Evolutionary conservation across 2,888 invertebrate genomes (phyloP), one percentile per base, ranked within the genome.

Genomic region (Macaria liturata): DNA sequence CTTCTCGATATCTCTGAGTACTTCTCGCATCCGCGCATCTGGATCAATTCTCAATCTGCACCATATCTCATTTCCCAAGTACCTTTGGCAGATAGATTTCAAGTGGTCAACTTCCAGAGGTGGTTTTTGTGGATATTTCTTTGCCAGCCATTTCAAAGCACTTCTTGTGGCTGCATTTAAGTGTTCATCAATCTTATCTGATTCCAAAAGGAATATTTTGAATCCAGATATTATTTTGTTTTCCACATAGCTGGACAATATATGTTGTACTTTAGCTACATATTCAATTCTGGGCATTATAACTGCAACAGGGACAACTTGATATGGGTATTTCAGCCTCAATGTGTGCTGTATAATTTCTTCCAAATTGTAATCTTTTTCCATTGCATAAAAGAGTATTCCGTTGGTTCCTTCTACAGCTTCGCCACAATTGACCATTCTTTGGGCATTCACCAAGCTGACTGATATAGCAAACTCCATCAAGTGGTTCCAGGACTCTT

Each of bases 31-130:
- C 47, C 90, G 79, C 20, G 77, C 74, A 62, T 88, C 81, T 47
- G 75, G 76, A 59, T 86, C 81, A 46, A 76, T 70, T 70, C 82
- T 84, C 43, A 95, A 83, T 65, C 91, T 89, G 57, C 89, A 91
- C 93, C 94, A 95, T 64, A 95, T 87, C 80, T 94, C 94, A 57
- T 93, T 92, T 4, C 94, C 94, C 8, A 95, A 80, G 66, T 93
- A 91, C 52, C 89, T 83, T 56, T 92, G 82, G 55, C 95, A 82
- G 67, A 94, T 93, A 3, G 91, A 89, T 60, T 91, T 85, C 7
- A 94, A 73, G 44, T 86, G 84, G 73, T 94, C 92, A 72, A 95
- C 91, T 85, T 94, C 93, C 43, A 95, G 71, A 0, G 90, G 86
- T 46, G 93, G 93, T 32, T 81, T 83, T 63, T 83, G 81, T 48